A percentile compares a stretch with the other conserved stretches of the same genome.
Conservation (phyloP, 2,113 vertebrate genomes). For the Argyrosomus japonicus region DNA sequence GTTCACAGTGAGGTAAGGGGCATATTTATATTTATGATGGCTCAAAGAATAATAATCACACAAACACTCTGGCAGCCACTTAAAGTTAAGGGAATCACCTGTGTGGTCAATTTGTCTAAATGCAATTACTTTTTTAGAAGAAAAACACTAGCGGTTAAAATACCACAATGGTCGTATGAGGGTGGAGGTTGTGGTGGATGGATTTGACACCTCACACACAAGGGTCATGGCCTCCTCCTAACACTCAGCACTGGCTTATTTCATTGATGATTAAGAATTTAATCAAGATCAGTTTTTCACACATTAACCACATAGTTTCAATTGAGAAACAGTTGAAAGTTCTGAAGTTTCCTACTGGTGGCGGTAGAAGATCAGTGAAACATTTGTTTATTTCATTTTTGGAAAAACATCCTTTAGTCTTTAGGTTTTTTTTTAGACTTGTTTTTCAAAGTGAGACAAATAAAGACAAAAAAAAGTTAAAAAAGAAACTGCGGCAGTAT, state of each 20-base stretch:
- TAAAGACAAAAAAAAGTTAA: neutral
- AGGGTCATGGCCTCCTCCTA: neutral
- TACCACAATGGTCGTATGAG: neutral
- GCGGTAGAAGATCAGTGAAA: neutral
- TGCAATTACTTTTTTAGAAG: neutral
- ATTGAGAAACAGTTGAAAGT: neutral
- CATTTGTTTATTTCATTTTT: neutral
- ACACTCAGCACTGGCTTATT: neutral
- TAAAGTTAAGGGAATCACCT: neutral
- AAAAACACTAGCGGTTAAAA: neutral
- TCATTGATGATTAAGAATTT: neutral
- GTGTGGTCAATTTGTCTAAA: neutral
- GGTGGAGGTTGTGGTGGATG: neutral
- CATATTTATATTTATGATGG: slow-evolving; percentile 18
- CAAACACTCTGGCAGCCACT: neutral
- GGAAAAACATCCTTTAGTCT: neutral
- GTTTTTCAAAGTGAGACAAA: neutral
- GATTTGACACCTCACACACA: neutral
- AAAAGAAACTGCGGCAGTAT: neutral
- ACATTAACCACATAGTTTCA: neutral
- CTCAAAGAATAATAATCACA: neutral
- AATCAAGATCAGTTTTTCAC: neutral
- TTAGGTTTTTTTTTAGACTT: neutral
- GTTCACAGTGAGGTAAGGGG: neutral
- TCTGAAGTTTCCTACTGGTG: neutral